Conservation (phyloP, 37 sponge, comb jelly and placozoan species). For the Beroe ovata region DNA sequence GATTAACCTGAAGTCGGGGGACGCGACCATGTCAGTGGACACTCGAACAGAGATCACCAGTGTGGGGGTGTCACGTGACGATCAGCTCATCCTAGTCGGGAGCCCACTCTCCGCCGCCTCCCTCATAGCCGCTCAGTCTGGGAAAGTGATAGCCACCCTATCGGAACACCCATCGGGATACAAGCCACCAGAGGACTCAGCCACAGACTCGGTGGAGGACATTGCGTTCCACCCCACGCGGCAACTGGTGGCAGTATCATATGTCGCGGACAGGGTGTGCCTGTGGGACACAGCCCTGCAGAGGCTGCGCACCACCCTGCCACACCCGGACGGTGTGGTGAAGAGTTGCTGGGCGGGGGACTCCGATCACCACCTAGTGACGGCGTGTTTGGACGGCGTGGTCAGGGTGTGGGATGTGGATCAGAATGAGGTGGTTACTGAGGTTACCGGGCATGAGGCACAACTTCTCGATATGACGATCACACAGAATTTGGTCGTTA, state of each 20-base stretch:
- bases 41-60: background rate
- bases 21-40: conserved; percentile 48
- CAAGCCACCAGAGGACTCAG: background rate
- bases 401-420: conserved; percentile 67
- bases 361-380: conserved; percentile 48
- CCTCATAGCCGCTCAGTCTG: background rate
- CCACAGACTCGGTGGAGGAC: conserved; percentile 57
- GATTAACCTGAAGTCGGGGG: conserved; percentile 38
- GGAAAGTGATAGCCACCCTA: conserved; percentile 46
- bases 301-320: background rate
- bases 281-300: conserved; percentile 46
- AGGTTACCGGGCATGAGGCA: conserved; percentile 41
- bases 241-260: conserved; percentile 11
- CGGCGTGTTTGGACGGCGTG: conserved; percentile 43
- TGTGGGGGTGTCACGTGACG: conserved; percentile 39
- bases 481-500: conserved; percentile 41
- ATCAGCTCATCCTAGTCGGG: conserved; percentile 19
- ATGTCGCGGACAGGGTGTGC: conserved; percentile 21
- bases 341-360: conserved; percentile 55
- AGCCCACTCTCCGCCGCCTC: background rate
- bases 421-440: conserved; percentile 25
- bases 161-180: conserved; percentile 4
- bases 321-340: conserved; percentile 61
- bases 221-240: conserved; percentile 44
- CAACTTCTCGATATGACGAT: conserved; percentile 59